Conservation (phyloP, 2,113 vertebrate genomes). For the Talpa occidentalis region DNA sequence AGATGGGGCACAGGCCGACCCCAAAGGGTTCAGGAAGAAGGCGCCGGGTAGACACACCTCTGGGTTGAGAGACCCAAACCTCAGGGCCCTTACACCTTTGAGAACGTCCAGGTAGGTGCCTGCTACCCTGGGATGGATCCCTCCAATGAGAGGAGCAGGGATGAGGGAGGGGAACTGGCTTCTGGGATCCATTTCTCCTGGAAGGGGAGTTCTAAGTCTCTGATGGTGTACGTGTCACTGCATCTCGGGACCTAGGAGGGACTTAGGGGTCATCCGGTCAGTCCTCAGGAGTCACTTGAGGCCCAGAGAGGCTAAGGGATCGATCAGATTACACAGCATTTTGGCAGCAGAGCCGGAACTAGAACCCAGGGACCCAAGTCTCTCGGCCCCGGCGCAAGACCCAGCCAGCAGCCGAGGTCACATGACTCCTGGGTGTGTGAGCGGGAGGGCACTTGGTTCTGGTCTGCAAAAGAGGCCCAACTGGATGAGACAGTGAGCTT, state of each 20-base stretch:
- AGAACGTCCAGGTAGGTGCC: constrained; percentile 70
- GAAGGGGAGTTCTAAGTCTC: neutral
- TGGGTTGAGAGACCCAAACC: neutral
- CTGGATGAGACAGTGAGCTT: neutral
- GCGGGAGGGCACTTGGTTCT: neutral
- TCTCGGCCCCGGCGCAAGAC: neutral
- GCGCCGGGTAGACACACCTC: constrained; percentile 70
- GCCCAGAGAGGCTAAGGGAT: constrained; percentile 1
- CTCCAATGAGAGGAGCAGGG: neutral
- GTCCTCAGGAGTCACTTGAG: neutral
- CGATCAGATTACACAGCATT: neutral
- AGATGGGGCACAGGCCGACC: constrained; percentile 69
- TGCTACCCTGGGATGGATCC: neutral
- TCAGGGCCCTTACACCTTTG: neutral
- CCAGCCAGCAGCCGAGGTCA: neutral
- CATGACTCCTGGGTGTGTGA: neutral
- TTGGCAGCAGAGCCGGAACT: neutral
- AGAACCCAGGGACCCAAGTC: neutral
- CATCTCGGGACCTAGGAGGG: neutral
- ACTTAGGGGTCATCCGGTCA: neutral
- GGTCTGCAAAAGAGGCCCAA: too few relatives aligned
- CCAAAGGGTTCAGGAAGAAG: constrained; percentile 78
- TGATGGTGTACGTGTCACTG: neutral
- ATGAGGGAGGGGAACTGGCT: neutral
- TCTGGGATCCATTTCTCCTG: neutral